Evolutionary conservation across 1,140 invertebrate species (phyloP).

Genomic region (Diprion similis): DNA sequence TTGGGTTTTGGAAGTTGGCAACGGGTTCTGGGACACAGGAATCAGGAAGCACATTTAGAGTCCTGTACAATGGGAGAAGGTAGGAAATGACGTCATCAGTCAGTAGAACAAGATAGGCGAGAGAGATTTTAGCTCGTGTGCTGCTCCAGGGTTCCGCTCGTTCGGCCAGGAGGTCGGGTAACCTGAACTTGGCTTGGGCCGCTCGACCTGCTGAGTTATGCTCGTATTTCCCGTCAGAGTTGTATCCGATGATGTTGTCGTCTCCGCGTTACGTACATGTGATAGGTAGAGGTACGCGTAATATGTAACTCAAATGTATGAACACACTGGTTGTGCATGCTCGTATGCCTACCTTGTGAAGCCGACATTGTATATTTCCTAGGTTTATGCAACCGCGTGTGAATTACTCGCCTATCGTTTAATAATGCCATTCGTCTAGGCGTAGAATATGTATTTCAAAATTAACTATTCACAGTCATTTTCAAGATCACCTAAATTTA

Average conservation of each 20-base stretch:
- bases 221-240: slow-evolving; percentile 58
- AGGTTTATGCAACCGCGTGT: no score
- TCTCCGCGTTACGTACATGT: no score
- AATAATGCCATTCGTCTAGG: no score
- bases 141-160: neutral
- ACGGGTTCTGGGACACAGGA: no score
- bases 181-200: neutral
- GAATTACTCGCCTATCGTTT: no score
- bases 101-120: slow-evolving; percentile 34
- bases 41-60: no score
- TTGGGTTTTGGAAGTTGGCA: no score
- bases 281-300: slow-evolving; percentile 28
- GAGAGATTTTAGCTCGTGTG: slow-evolving; percentile 25
- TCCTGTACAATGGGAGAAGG: slow-evolving; percentile 36
- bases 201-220: slow-evolving; percentile 56
- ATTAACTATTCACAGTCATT: no score
- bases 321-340: slow-evolving; percentile 37
- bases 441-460: no score
- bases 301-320: slow-evolving; percentile 59
- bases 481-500: no score
- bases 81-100: slow-evolving; percentile 57
- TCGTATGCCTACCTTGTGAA: neutral
- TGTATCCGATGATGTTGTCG: slow-evolving; percentile 56
- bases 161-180: neutral
- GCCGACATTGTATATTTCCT: no score